Base-by-base conservation (phyloP, 2,797 vertebrate species). In the Falco novaeseelandiae region DNA sequence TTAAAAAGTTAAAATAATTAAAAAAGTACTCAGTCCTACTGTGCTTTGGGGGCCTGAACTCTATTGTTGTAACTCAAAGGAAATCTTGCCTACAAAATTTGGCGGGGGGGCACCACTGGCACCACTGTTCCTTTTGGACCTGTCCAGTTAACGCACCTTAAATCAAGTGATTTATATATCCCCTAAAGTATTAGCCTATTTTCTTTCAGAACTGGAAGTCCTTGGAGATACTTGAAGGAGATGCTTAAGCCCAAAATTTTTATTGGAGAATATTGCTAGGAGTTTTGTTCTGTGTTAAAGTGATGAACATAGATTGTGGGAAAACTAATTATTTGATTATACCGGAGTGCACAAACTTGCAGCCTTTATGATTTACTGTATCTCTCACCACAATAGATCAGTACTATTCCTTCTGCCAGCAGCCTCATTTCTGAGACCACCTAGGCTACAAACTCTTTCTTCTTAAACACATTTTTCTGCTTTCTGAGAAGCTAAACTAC, bases 1-100 rank as follows among this genome's bases (percentile, higher is more conserved):
- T 97, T 91, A 79, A 89, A 93, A 89, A 85, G 97, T 92, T 93
- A 95, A 94, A 96, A 97, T 14, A 34, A 38, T 96, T 61, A 0
- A 8, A 76, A 34, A 59, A 7, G 54, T 86, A 72, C 54, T 94
- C 63, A 95, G 49, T 57, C 26, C 46, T 83, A 54, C 26, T 48
- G 38, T 29, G 3, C 59, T 65, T 76, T 42, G 30, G 72, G 26
- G 8, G 23, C 13, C 34, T 67, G 55, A 82, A 84, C n/a, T 34
- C 46, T 20, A 12, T 8, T 71, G 5, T 9, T 85, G 32, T n/a
- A 77, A 58, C 23, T 79, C 38, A 84, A 59, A 1, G 4, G 57
- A 82, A 94, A 57, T 65, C 55, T 71, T 85, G 27, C 18, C 34
- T 19, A 54, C 11, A 72, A 38, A 38, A 38, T 38, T 38, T 38